These are phyloP conservation scores for Ictalurus furcatus DNA, from an alignment of 2,113 vertebrate genomes.

Conservation along the genomic window DNA sequence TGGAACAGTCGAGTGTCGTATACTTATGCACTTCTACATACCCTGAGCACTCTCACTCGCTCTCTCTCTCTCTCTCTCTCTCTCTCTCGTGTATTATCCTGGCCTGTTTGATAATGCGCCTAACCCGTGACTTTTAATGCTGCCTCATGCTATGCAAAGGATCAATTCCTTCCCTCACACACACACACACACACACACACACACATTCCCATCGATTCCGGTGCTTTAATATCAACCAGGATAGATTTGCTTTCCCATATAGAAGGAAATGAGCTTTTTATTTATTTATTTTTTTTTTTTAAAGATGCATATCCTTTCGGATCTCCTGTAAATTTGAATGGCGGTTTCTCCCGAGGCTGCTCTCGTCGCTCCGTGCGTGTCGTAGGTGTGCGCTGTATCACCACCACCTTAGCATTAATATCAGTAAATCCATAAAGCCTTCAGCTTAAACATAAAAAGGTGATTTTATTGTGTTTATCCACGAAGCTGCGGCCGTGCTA, in stretches of 20 bases:
- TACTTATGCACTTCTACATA: neutral
- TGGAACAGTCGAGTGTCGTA: neutral
- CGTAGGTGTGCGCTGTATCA: too few relatives aligned
- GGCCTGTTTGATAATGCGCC: conserved; percentile 8
- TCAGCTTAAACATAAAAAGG: neutral
- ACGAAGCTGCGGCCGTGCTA: neutral
- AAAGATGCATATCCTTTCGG: neutral
- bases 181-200: neutral
- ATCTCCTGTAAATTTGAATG: neutral
- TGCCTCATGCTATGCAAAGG: neutral
- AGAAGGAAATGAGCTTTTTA: neutral
- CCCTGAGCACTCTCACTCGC: neutral
- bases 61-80: too few relatives aligned
- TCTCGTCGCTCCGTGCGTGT: neutral
- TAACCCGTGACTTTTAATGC: conserved; percentile 46
- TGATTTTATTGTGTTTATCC: neutral
- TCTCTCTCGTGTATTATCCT: too few relatives aligned
- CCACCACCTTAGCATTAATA: neutral
- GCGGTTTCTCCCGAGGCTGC: neutral
- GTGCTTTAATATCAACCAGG: neutral
- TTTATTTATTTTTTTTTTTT: neutral
- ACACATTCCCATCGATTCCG: conserved; percentile 36
- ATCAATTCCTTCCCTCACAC: conserved; percentile 1
- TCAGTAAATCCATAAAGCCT: neutral
- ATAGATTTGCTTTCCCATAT: neutral